Conservation (phyloP, 2,113 vertebrate species). For the Mesitornis unicolor region DNA sequence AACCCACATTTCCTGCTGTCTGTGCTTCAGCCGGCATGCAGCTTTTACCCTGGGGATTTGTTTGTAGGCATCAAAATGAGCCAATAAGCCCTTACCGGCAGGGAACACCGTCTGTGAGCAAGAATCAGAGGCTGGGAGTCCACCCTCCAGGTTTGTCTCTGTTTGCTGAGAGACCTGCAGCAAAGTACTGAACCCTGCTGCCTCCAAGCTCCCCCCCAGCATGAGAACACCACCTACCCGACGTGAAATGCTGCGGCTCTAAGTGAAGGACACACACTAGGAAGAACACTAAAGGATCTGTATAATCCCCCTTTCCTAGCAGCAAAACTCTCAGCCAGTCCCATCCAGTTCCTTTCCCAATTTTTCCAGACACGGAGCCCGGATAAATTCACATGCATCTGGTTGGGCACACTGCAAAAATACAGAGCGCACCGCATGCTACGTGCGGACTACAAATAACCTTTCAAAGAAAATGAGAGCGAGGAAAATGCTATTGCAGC, state of each 20-base stretch:
- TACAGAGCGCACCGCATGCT: neutral
- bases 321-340: neutral
- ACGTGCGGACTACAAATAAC: neutral
- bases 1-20: neutral
- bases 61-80: neutral
- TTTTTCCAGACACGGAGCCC: neutral
- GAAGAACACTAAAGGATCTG: neutral
- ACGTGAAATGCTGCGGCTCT: neutral
- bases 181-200: neutral
- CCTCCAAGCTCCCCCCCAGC: neutral
- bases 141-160: neutral
- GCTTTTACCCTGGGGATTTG: neutral
- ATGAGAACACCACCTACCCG: neutral
- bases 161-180: neutral
- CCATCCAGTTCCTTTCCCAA: neutral
- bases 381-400: neutral
- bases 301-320: neutral
- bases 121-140: neutral
- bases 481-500: slow-evolving; percentile 25
- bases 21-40: neutral
- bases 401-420: neutral
- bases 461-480: neutral
- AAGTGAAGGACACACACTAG: neutral
- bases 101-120: neutral
- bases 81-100: neutral